Conservation (phyloP, 2,113 vertebrate species). For the Sebastes fasciatus region DNA sequence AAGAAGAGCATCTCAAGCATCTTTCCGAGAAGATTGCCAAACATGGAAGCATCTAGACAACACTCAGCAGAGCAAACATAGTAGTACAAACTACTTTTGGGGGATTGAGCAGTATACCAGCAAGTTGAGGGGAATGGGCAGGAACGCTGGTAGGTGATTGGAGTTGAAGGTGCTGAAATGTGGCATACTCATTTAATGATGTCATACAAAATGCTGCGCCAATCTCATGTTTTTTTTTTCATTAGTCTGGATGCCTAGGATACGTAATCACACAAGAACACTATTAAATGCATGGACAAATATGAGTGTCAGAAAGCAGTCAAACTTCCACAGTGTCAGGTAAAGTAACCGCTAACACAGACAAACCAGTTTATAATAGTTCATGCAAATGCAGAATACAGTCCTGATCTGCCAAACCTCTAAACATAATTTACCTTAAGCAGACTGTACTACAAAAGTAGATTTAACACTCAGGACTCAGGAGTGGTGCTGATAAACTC, state of each 20-base stretch:
- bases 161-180: background rate
- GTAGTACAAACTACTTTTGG: too few relatives aligned
- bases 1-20: background rate
- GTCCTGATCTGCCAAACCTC: background rate
- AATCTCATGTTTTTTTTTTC: too few relatives aligned
- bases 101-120: too few relatives aligned
- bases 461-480: background rate
- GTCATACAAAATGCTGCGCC: background rate
- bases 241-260: too few relatives aligned
- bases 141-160: background rate
- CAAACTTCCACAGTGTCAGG: background rate
- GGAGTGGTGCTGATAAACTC: background rate
- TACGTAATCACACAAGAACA: background rate
- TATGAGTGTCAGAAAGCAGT: background rate
- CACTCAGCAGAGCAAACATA: too few relatives aligned
- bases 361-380: background rate
- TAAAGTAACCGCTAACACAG: background rate
- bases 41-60: background rate
- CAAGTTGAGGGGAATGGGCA: too few relatives aligned
- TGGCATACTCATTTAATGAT: background rate
- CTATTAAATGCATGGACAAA: background rate
- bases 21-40: background rate
- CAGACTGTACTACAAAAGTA: background rate
- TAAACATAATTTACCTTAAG: background rate
- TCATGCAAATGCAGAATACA: background rate